These are phyloP conservation scores for Chitala chitala DNA, from an alignment of 2,113 vertebrate genomes.

Conservation along the genomic window DNA sequence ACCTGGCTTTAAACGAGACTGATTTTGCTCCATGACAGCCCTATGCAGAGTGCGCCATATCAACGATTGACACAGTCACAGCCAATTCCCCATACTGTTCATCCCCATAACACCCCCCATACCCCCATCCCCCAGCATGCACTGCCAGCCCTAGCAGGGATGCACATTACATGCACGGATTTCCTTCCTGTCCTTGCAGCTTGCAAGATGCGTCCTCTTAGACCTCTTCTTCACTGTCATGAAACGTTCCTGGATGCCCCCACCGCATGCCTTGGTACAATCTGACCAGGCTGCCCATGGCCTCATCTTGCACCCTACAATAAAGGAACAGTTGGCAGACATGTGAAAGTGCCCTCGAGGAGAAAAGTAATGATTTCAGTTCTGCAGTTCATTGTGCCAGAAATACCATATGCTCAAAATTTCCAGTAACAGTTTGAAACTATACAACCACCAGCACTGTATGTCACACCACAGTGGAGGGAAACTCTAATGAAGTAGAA, in stretches of 20 bases:
- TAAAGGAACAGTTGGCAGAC: background rate
- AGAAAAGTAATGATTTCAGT: background rate
- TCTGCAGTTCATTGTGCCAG: too few species aligned
- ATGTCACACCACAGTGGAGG: too few species aligned
- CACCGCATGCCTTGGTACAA: slow-evolving; percentile 85
- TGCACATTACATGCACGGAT: slow-evolving; percentile 94
- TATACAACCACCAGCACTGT: too few species aligned
- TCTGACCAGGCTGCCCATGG: slow-evolving; percentile 94
- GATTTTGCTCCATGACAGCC: slow-evolving; percentile 63
- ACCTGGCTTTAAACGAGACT: slow-evolving; percentile 59
- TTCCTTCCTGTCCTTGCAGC: slow-evolving; percentile 98
- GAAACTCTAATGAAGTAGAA: too few species aligned
- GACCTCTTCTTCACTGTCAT: slow-evolving; percentile 94
- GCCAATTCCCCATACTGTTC: slow-evolving; percentile 17
- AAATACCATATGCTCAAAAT: background rate
- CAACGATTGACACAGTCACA: slow-evolving; percentile 45
- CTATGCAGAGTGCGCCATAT: slow-evolving; percentile 57
- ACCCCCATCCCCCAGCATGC: background rate
- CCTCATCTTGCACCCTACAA: slow-evolving; percentile 87
- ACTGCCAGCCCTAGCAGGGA: slow-evolving; percentile 76
- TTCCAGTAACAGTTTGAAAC: too few species aligned
- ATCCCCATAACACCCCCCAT: background rate
- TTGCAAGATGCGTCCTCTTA: slow-evolving; percentile 83
- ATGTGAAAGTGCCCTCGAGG: background rate
- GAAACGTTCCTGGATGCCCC: slow-evolving; percentile 91